A percentile compares a stretch with the other conserved stretches of the same genome.
Conservation (phyloP, 2,113 vertebrate species). For the Amphiprion ocellaris region DNA sequence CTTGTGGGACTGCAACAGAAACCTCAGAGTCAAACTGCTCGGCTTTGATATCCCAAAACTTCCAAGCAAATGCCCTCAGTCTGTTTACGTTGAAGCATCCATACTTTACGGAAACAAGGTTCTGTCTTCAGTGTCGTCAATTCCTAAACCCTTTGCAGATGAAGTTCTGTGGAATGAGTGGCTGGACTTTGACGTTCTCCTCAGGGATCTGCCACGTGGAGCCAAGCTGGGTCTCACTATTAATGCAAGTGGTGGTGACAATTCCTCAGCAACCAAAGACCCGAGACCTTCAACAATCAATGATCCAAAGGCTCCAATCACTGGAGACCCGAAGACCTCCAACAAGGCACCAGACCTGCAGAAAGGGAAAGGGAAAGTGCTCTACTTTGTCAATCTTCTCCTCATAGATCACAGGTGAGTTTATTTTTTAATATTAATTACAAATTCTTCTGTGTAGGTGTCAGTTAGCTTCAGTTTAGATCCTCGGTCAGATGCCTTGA, state of each 20-base stretch:
- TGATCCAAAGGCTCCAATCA: slow-evolving; percentile 35
- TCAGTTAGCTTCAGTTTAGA: no score
- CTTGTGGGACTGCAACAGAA: slow-evolving; percentile 85
- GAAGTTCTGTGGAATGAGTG: slow-evolving; percentile 87
- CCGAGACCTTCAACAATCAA: slow-evolving; percentile 25
- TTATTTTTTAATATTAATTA: background rate
- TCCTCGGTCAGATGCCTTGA: no score
- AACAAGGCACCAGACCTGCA: slow-evolving; percentile 48
- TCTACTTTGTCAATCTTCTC: slow-evolving; percentile 87
- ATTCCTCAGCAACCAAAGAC: slow-evolving; percentile 43
- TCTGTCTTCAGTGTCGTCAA: slow-evolving; percentile 77
- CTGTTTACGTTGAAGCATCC: slow-evolving; percentile 77
- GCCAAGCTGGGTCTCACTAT: slow-evolving; percentile 83
- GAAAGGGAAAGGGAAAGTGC: slow-evolving; percentile 76
- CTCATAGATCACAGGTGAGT: slow-evolving; percentile 86
- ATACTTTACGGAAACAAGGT: slow-evolving; percentile 83
- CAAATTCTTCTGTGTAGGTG: background rate
- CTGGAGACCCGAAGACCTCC: slow-evolving; percentile 46
- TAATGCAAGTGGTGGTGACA: slow-evolving; percentile 62
- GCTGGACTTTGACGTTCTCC: slow-evolving; percentile 83
- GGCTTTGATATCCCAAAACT: slow-evolving; percentile 83
- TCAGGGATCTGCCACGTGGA: slow-evolving; percentile 83
- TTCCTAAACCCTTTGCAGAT: slow-evolving; percentile 75
- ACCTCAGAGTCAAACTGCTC: slow-evolving; percentile 84
- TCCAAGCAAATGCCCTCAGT: slow-evolving; percentile 72